A percentile compares a stretch with the other conserved stretches of the same genome.
Conservation (phyloP, 2,888 invertebrate species). For the Melinopterus prodromus region DNA sequence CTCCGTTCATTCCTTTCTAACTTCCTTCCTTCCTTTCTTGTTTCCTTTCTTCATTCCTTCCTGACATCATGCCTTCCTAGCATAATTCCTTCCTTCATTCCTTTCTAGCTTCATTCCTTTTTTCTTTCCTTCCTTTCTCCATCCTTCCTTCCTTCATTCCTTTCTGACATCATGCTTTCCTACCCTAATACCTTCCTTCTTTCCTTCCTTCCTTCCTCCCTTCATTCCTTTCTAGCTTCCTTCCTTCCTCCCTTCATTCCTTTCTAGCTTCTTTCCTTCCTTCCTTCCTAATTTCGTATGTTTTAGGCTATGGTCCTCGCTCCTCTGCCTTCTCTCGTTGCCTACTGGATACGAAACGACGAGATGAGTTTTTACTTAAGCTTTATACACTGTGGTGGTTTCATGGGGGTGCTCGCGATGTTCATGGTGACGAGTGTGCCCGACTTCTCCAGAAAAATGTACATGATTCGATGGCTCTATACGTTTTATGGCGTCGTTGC, state of each 20-base stretch:
- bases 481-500: not conserved
- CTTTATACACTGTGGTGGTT: not conserved
- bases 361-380: not conserved
- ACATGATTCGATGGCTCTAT: not conserved
- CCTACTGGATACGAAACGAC: not conserved
- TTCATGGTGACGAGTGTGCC: not conserved
- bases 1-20: not conserved
- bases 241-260: too few relatives aligned
- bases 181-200: not conserved
- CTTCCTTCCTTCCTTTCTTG: conserved; percentile 6
- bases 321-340: not conserved
- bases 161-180: conserved; percentile 4
- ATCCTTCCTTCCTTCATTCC: conserved; percentile 9
- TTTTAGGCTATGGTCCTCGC: not conserved
- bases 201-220: too few relatives aligned
- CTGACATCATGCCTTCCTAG: not conserved
- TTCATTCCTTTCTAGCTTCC: too few relatives aligned
- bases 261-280: too few relatives aligned
- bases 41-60: conserved; percentile 14
- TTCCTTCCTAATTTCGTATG: not conserved
- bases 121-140: conserved; percentile 6
- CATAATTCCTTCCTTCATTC: conserved; percentile 31
- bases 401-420: not conserved
- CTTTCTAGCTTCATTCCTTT: not conserved
- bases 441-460: not conserved